A percentile compares a stretch with the other conserved stretches of the same genome.
These are phyloP conservation scores for Sebastes melanostomus DNA, from an alignment of 2,797 vertebrate species.

Conservation along the genomic window DNA sequence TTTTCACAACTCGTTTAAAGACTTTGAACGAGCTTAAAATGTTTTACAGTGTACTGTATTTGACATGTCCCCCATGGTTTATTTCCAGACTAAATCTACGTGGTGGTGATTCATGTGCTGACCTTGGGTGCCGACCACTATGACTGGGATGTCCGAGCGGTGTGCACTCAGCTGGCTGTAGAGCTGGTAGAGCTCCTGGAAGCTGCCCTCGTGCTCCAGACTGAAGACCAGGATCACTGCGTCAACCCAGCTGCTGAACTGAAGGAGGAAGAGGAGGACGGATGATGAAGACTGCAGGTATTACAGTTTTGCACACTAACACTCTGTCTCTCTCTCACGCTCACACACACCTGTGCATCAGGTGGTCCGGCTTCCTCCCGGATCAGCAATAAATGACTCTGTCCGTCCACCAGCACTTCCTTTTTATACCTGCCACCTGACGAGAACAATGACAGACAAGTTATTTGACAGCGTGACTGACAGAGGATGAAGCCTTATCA, in stretches of 20 bases:
- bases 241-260: conserved; percentile 96
- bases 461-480: conserved; percentile 5
- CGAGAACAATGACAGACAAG: conserved; percentile 18
- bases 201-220: conserved; percentile 93
- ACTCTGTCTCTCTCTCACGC: not conserved
- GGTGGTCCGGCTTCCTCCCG: conserved; percentile 91
- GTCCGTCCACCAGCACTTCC: conserved; percentile 91
- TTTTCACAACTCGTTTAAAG: not conserved
- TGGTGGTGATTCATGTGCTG: conserved; percentile 16
- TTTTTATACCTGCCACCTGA: conserved; percentile 94
- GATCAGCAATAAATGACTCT: conserved; percentile 93
- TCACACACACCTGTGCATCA: conserved; percentile 85
- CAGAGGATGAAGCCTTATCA: not conserved
- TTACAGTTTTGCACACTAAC: not conserved
- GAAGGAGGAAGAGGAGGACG: conserved; percentile 25
- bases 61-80: not conserved
- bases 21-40: not conserved
- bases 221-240: conserved; percentile 95
- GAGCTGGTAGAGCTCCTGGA: conserved; percentile 89
- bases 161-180: conserved; percentile 84
- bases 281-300: not conserved
- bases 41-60: no score
- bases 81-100: not conserved
- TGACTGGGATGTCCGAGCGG: conserved; percentile 86
- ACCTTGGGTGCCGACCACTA: conserved; percentile 96